Evolutionary conservation across 1,140 invertebrate genomes (phyloP).

Genomic region (Nasonia giraulti): DNA sequence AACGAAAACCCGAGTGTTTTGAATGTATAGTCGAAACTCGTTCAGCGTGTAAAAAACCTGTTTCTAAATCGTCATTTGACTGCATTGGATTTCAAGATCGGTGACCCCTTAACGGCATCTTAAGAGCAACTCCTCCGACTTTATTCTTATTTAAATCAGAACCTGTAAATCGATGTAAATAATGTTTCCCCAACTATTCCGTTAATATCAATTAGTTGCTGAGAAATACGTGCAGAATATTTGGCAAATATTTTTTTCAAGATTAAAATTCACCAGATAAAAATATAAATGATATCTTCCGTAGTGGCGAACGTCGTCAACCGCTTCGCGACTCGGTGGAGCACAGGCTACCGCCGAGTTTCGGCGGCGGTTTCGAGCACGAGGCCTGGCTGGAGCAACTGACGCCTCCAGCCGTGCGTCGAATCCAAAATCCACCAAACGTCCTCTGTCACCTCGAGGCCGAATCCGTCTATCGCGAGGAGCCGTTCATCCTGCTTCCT

Average conservation of each 20-base stretch:
- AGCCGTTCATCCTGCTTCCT: slow-evolving; percentile 80
- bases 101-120: slow-evolving; percentile 47
- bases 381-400: slow-evolving; percentile 71
- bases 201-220: background rate
- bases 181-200: background rate
- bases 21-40: slow-evolving; percentile 30
- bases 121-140: background rate
- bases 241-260: no score
- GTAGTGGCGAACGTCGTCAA: slow-evolving; percentile 53
- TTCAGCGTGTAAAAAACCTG: slow-evolving; percentile 37
- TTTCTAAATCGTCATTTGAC: slow-evolving; percentile 18
- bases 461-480: slow-evolving; percentile 79
- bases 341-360: slow-evolving; percentile 75
- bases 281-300: no score
- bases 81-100: slow-evolving; percentile 43
- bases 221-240: background rate
- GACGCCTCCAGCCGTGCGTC: slow-evolving; percentile 65
- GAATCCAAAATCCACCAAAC: slow-evolving; percentile 59
- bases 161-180: slow-evolving; percentile 7
- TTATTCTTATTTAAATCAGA: slow-evolving; percentile 46
- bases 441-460: slow-evolving; percentile 83
- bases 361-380: slow-evolving; percentile 59
- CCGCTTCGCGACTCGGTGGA: slow-evolving; percentile 82
- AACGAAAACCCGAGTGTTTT: slow-evolving; percentile 10
- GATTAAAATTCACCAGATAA: no score